phyloP scores from a whole-genome alignment of 1,140 invertebrate genomes.

The Hirudo medicinalis region DNA sequence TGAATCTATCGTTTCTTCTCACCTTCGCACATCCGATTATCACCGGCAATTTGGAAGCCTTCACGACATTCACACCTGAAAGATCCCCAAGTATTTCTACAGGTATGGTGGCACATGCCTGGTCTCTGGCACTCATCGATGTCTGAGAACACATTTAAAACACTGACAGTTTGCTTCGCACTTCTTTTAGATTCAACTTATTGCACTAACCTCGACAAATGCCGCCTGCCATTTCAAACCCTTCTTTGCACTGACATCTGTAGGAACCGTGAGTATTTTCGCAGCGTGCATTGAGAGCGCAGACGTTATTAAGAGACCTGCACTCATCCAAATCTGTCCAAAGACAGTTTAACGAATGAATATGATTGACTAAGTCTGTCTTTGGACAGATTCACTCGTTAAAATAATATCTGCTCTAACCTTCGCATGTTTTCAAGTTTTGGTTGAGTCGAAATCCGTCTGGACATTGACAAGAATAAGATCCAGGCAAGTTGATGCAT shows the following conservation, averaged over 20 bases:
- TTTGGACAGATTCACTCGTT: too few species aligned
- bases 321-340: constrained; percentile 46
- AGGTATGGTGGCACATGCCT: constrained; percentile 25
- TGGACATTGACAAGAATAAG: constrained; percentile 25
- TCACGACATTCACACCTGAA: constrained; percentile 69
- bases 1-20: constrained; percentile 31
- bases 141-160: constrained; percentile 39
- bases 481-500: constrained; percentile 25
- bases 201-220: constrained; percentile 34
- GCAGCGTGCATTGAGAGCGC: constrained; percentile 41
- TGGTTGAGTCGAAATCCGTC: constrained; percentile 30
- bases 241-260: constrained; percentile 57
- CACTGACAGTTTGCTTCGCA: constrained; percentile 22
- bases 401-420: neutral
- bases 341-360: too few species aligned
- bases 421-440: constrained; percentile 13
- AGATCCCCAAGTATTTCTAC: constrained; percentile 69
- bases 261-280: constrained; percentile 54
- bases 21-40: constrained; percentile 49
- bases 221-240: constrained; percentile 39
- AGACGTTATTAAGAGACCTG: constrained; percentile 30
- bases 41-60: constrained; percentile 53
- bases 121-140: constrained; percentile 46
- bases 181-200: constrained; percentile 1
- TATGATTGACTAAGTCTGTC: too few species aligned